Evolutionary conservation across 2,888 invertebrate genomes (phyloP).

Genomic region (Podabrus alpinus): DNA sequence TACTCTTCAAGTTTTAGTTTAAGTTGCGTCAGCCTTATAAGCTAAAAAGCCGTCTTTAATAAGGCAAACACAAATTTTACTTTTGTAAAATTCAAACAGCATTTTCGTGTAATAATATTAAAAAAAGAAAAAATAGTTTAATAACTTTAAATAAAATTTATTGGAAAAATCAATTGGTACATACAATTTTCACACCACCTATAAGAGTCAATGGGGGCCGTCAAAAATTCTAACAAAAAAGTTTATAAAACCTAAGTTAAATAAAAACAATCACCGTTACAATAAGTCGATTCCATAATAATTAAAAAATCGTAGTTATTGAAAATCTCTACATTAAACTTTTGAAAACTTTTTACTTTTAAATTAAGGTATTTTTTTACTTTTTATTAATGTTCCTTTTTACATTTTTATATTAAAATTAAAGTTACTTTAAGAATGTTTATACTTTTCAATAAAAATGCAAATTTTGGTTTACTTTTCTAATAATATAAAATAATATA

Average conservation of each 20-base stretch:
- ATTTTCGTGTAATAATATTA: background rate
- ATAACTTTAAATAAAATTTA: no score
- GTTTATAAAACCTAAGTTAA: no score
- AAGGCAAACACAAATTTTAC: background rate
- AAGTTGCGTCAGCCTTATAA: background rate
- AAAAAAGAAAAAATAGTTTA: background rate
- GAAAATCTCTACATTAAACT: background rate
- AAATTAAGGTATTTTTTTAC: background rate
- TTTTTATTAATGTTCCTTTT: background rate
- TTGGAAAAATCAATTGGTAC: no score
- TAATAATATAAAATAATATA: background rate
- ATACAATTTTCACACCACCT: no score
- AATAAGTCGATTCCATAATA: background rate
- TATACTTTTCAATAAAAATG: background rate
- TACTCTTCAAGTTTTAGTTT: background rate
- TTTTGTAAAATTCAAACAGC: background rate
- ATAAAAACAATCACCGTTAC: background rate
- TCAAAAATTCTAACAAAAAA: no score
- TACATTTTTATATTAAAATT: background rate
- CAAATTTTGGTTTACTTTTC: background rate
- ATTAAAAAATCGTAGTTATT: background rate
- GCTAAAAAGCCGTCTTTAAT: background rate
- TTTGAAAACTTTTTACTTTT: background rate
- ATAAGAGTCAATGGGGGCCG: no score
- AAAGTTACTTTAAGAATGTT: background rate